Evolutionary conservation across 2,797 vertebrate genomes (phyloP).

Genomic region (Alectoris magna): DNA sequence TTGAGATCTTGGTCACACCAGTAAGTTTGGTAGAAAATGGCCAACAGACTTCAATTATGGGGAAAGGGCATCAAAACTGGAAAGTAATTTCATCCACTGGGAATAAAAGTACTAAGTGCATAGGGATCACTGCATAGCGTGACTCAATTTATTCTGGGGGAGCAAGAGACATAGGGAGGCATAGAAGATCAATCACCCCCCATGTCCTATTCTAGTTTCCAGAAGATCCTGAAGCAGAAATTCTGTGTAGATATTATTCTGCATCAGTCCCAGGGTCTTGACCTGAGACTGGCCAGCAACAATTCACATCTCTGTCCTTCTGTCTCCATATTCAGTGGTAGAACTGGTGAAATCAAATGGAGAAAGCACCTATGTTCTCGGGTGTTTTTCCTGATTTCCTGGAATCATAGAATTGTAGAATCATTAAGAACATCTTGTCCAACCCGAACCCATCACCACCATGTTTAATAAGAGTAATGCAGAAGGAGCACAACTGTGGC

Average conservation of each 20-base stretch:
- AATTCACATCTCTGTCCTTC: not conserved
- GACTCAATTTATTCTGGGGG: not conserved
- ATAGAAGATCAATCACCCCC: rapidly evolving
- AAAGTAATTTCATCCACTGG: not conserved
- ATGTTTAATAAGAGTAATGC: too few species aligned
- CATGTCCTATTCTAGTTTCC: not conserved
- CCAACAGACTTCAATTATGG: not conserved
- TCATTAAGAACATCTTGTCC: too few species aligned
- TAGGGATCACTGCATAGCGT: rapidly evolving
- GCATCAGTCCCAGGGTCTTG: not conserved
- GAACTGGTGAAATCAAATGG: not conserved
- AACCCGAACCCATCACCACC: too few species aligned
- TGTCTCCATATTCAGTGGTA: not conserved
- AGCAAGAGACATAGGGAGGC: not conserved
- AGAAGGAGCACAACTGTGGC: not conserved
- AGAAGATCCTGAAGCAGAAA: not conserved
- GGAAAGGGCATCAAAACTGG: not conserved
- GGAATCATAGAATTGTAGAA: not conserved
- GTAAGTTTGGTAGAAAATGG: not conserved
- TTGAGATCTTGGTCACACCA: not conserved
- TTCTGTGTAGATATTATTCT: not conserved
- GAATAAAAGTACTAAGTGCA: not conserved
- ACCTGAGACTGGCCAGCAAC: not conserved
- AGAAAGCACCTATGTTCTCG: not conserved
- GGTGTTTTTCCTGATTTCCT: not conserved